Evolutionary conservation across 2,113 vertebrate species (phyloP).

Genomic region (Hipposideros armiger): DNA sequence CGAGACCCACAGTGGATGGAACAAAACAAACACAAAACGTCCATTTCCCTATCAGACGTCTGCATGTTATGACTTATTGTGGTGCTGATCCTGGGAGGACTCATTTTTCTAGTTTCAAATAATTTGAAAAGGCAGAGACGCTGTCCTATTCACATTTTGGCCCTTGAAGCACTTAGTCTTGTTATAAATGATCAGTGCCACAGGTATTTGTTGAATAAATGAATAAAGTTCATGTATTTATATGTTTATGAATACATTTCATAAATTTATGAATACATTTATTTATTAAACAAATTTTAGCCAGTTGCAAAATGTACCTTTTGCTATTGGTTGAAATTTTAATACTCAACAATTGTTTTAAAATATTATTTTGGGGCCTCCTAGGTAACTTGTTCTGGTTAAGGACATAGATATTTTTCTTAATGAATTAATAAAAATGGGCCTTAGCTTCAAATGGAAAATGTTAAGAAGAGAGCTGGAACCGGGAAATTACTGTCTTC

Average conservation of each 20-base stretch:
- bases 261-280: too few species aligned
- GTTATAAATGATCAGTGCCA: background rate
- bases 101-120: background rate
- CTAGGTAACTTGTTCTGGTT: background rate
- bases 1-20: background rate
- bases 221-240: background rate
- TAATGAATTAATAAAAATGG: conserved; percentile 25
- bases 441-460: background rate
- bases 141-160: background rate
- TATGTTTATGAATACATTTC: too few species aligned
- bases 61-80: background rate
- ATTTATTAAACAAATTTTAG: too few species aligned
- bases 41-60: background rate
- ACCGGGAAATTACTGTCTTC: background rate
- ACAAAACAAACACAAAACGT: background rate
- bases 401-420: background rate
- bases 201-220: conserved; percentile 7
- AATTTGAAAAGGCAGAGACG: conserved; percentile 16
- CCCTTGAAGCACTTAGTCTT: background rate
- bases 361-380: background rate
- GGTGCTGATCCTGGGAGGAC: background rate
- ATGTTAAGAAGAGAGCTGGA: background rate
- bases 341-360: background rate
- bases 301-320: background rate
- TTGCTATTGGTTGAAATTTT: background rate